Evolutionary conservation across 2,797 vertebrate species (phyloP), one percentile per base, ranked within the genome.

Genomic region (Selene dorsalis): DNA sequence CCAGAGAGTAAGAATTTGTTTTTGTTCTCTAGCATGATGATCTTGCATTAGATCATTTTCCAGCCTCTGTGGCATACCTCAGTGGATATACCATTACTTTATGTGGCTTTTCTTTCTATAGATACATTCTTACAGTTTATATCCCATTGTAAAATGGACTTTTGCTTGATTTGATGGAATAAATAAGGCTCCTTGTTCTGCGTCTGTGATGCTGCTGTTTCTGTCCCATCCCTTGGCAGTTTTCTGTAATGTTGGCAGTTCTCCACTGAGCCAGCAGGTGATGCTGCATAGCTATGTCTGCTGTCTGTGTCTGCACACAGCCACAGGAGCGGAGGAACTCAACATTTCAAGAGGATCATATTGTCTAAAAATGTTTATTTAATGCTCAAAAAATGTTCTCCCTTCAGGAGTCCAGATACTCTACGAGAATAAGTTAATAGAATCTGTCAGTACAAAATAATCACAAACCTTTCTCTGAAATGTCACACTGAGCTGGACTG

Each of bases 221-320:
- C n/a, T 16, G 16, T 55, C 28, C 70, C 39, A 80, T 62, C 69
- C 28, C 72, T 70, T 62, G 55, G 53, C n/a, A n/a, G 9, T 28
- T 28, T 61, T 28, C 35, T 39, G n/a, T 55, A 50, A 59, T 75
- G 66, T 89, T 91, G 88, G 87, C 88, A 93, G 79, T 93, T 93
- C 90, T 93, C 90, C 90, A 89, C 83, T 86, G 67, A 88, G 69
- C 93, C 93, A 93, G 90, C 89, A 93, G 93, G 89, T 92, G 92
- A 86, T 91, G 92, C 92, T 93, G 77, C 88, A 73, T 79, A 88
- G 90, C 92, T 90, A 92, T 92, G 30, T 77, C 61, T 60, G 59
- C 58, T 74, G 39, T 55, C 61, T 52, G 5, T 26, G 4, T 32
- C 61, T 59, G 47, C 6, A 22, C 0, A 18, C 20, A 0, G 1